phyloP scores from a whole-genome alignment of 2,888 invertebrate genomes.

The Hybos culiciformis region DNA sequence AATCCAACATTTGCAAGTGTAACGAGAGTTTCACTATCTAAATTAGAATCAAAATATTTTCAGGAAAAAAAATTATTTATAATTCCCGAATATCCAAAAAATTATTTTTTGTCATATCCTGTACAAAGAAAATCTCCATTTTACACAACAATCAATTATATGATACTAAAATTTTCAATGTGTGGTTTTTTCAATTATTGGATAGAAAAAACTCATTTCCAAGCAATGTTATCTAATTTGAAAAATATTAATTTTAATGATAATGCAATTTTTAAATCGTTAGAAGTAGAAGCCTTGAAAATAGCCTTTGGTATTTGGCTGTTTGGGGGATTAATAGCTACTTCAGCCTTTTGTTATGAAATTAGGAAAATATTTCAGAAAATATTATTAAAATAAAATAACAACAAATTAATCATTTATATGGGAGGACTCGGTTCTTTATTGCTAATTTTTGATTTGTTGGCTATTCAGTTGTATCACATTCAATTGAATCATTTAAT shows the following conservation, averaged over 20 bases:
- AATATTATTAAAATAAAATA: no score
- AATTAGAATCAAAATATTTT: conserved; percentile 23
- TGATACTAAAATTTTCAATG: conserved; percentile 24
- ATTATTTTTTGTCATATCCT: conserved; percentile 30
- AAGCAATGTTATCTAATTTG: conserved; percentile 22
- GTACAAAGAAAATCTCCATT: conserved; percentile 27
- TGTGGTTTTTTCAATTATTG: conserved; percentile 30
- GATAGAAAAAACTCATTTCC: conserved; percentile 25
- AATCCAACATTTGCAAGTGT: conserved; percentile 25
- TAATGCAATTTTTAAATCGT: conserved; percentile 24
- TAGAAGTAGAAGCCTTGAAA: conserved; percentile 30
- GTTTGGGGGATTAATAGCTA: conserved; percentile 19
- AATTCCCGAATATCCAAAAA: conserved; percentile 33
- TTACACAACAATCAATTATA: conserved; percentile 22
- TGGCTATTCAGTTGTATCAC: no score
- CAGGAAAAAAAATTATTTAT: conserved; percentile 26
- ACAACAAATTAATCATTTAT: no score
- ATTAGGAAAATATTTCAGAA: no score
- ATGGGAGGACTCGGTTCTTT: no score
- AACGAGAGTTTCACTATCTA: conserved; percentile 25
- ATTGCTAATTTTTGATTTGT: no score
- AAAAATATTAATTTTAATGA: conserved; percentile 13
- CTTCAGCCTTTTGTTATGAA: no score
- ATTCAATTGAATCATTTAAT: no score
- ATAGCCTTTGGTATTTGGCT: conserved; percentile 28